These are phyloP conservation scores for Saguinus midas DNA, from an alignment of 2,113 vertebrate species.

Conservation along the genomic window DNA sequence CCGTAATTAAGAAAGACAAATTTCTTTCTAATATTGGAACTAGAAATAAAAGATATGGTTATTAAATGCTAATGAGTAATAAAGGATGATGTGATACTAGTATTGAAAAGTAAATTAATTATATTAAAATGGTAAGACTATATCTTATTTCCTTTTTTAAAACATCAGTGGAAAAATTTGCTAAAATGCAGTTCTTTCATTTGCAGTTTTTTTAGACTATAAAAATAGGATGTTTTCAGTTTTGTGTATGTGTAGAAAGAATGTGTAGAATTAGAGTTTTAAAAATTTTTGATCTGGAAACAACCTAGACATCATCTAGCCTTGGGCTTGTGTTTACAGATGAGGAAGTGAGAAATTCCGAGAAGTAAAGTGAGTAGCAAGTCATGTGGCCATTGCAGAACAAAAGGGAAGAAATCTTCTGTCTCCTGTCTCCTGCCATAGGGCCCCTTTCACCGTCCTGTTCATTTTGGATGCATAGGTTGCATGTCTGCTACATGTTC, in stretches of 20 bases:
- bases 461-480: background rate
- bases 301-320: background rate
- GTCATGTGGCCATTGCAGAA: background rate
- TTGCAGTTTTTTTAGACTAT: constrained; percentile 19
- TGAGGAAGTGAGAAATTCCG: constrained; percentile 27
- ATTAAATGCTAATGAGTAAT: background rate
- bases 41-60: background rate
- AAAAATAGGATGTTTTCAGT: background rate
- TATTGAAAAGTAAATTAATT: constrained; percentile 34
- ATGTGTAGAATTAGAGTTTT: background rate
- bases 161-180: constrained; percentile 16
- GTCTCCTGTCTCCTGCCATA: background rate
- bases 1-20: background rate
- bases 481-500: background rate
- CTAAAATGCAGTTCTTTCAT: background rate
- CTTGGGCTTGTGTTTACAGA: background rate
- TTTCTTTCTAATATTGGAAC: background rate
- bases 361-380: background rate
- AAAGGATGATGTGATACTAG: background rate
- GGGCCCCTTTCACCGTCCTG: background rate
- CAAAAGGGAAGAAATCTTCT: background rate
- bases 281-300: constrained; percentile 41
- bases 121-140: background rate
- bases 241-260: background rate
- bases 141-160: background rate